Evolutionary conservation across 2,888 invertebrate species (phyloP), one percentile per base, ranked within the genome.

Genomic region (Caprella mutica): DNA sequence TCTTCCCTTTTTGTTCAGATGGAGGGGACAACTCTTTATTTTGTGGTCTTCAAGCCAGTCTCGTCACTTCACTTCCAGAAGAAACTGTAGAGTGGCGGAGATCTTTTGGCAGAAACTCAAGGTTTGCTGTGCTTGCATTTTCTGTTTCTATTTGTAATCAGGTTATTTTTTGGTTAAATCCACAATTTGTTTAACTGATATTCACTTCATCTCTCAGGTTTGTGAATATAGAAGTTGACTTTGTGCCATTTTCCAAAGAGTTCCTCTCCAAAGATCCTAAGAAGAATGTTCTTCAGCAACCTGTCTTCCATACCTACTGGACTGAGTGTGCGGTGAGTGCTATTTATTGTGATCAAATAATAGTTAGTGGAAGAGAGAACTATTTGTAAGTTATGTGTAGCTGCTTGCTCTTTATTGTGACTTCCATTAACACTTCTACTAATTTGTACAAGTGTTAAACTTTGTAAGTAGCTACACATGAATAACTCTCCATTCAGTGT

Each of bases 251-350:
- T 67, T 54, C 59, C 9, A 58, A 61, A 42, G 69, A 71, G 67
- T 71, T 72, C 60, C 69, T 74, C 55, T 80, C 82, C 61, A 72
- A 89, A 55, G 85, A 81, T 61, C 83, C 82, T 50, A 80, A 80
- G 56, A 81, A 83, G 71, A 82, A 84, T 74, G 79, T 94, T 46
- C 77, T 92, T 60, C 85, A 88, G 67, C 85, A 87, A 68, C 90
- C 93, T 12, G 84, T 94, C 72, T 82, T 96, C 70, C 92, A 96
- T 72, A 86, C 90, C 59, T 96, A 85, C 73, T 92, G 93, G 84
- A 92, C 88, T 23, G 93, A 94, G 72, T 93, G 93, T 78, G 81
- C 81, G 72, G 93, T 93, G 77, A 77, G 81, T n/a, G n/a, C n/a
- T n/a, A n/a, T n/a, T n/a, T n/a, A n/a, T n/a, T n/a, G n/a, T n/a